Conservation (phyloP, 2,797 vertebrate genomes). For the Propithecus perrieri region DNA sequence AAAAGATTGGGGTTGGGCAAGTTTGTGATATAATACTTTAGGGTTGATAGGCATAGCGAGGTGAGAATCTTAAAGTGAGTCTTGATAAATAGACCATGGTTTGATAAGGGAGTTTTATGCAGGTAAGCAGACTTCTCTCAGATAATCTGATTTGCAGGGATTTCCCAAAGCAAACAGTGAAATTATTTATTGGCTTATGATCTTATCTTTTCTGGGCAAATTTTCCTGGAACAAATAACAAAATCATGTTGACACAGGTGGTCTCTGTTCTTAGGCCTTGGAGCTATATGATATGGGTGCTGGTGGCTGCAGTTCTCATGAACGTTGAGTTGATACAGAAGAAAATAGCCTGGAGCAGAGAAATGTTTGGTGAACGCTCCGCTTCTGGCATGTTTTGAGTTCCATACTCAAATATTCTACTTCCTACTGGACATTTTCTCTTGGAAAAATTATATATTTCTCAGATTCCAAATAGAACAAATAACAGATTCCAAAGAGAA, state of each 20-base stretch:
- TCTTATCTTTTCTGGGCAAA: constrained; percentile 17
- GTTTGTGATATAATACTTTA: neutral
- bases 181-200: constrained; percentile 13
- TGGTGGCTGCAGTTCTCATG: neutral
- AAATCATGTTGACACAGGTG: constrained; percentile 30
- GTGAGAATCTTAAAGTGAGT: neutral
- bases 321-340: neutral
- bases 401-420: neutral
- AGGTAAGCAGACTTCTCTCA: neutral
- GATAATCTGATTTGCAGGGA: constrained; percentile 43
- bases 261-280: neutral
- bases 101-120: neutral
- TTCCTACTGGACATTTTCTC: neutral
- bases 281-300: neutral
- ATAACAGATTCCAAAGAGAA: neutral
- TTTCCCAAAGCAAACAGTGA: constrained; percentile 33
- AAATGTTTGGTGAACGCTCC: neutral
- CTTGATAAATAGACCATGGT: neutral
- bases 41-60: neutral
- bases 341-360: neutral
- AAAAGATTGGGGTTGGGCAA: neutral
- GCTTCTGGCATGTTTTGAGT: neutral
- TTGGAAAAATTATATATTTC: neutral
- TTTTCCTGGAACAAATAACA: constrained; percentile 46
- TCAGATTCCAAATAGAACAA: neutral